Evolutionary conservation across 1,140 invertebrate species (phyloP).

Genomic region (Leptinotarsa undecemlineata): DNA sequence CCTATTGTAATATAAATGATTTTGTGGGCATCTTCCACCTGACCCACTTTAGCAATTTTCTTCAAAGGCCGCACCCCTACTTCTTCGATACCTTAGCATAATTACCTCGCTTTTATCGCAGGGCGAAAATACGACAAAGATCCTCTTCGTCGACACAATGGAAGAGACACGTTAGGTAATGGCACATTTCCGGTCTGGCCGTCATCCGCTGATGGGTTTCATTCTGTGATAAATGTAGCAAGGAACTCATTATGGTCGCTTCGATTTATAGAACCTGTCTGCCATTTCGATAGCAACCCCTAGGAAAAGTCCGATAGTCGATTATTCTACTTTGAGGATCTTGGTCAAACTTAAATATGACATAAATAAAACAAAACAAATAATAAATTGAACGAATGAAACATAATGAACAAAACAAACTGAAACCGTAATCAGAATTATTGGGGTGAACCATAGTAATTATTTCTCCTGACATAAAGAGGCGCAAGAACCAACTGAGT

Average conservation of each 20-base stretch:
- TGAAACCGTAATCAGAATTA: no score
- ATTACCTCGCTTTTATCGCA: neutral
- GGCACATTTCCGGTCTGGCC: conserved; percentile 47
- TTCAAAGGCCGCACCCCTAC: conserved; percentile 19
- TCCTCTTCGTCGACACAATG: conserved; percentile 43
- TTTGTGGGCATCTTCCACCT: neutral
- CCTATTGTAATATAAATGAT: no score
- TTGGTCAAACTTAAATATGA: no score
- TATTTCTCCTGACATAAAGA: no score
- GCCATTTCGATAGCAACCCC: neutral
- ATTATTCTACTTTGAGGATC: no score
- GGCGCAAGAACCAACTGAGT: no score
- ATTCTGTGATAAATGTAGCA: conserved; percentile 49
- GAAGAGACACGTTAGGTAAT: conserved; percentile 50
- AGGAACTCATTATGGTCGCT: conserved; percentile 43
- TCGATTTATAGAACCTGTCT: neutral
- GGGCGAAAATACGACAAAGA: conserved; percentile 30
- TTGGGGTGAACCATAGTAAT: no score
- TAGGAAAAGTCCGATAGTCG: no score
- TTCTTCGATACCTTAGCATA: neutral
- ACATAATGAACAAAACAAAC: no score
- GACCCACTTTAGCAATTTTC: conserved; percentile 24
- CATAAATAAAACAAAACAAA: no score
- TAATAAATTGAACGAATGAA: no score
- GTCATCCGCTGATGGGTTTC: conserved; percentile 49